Conservation (phyloP, 2,888 invertebrate genomes). For the Taphrorychus bicolor region DNA sequence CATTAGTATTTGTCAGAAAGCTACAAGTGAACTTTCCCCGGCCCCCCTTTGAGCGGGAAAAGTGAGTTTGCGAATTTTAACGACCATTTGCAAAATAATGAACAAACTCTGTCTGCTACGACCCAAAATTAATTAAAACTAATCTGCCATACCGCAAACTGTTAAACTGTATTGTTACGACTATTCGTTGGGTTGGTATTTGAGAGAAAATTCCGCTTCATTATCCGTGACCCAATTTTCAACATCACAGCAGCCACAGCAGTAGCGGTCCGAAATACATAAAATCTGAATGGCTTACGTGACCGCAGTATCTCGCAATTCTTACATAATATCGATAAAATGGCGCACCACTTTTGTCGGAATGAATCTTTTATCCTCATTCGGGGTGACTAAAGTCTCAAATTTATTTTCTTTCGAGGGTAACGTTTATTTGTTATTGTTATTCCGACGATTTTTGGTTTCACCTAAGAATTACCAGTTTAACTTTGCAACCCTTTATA, state of each 20-base stretch:
- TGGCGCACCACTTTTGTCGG: not conserved
- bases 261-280: not conserved
- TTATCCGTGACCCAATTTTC: constrained; percentile 1
- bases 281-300: constrained; percentile 6
- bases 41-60: no score
- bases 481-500: no score
- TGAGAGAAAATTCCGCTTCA: not conserved
- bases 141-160: not conserved
- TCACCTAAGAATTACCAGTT: no score
- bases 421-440: not conserved
- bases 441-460: not conserved
- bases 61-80: not conserved
- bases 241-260: not conserved
- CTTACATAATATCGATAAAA: constrained; percentile 7
- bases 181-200: not conserved
- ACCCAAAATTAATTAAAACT: not conserved
- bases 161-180: not conserved
- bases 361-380: not conserved
- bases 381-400: not conserved
- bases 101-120: not conserved
- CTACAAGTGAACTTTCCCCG: no score
- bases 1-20: no score
- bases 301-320: constrained; percentile 6
- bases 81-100: not conserved
- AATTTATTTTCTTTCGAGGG: not conserved